Base-by-base conservation (phyloP, 2,797 vertebrate genomes). In the Melanotaenia parkinsoni region DNA sequence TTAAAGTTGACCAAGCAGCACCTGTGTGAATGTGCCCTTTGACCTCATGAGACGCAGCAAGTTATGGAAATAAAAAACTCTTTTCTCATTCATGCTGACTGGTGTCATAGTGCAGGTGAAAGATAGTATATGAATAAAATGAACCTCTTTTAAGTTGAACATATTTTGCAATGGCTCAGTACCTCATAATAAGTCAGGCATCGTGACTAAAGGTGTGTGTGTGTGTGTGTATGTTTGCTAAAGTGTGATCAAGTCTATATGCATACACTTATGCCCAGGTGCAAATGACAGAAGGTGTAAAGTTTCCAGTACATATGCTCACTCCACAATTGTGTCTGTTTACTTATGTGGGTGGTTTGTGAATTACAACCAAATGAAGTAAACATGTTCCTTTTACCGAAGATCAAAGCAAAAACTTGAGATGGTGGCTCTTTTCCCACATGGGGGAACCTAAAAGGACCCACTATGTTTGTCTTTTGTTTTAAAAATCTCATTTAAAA, bases 301-400 rank as follows among this genome's bases (percentile, higher is more conserved):
- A 26, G 50, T 45, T 45, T 63, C 35, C 22, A 26, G n/a, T 61
- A 40, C 51, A 51, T 43, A 58, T 35, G 54, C 18, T 64, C 32
- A 9, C 26, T 58, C 45, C 4, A 45, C 33, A 63, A 32, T n/a
- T 40, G 53, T 57, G 53, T 45, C 5, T 84, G 26, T 81, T 80
- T 82, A 63, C 72, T n/a, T 71, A 11, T 67, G 79, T 71, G 69
- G 70, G 74, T 62, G 71, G 74, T 74, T 74, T 69, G 70, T 65
- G 72, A 80, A 74, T 62, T 63, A 50, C 63, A 72, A 37, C 53
- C 59, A 16, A 22, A 20, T 57, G 11, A 62, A 40, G 28, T 70
- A 71, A 72, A 66, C 35, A 22, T 35, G 32, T 63, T 65, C 67
- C 45, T 66, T 45, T 22, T 74, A 63, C 50, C 40, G 28, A 28